Conservation (phyloP, 2,113 vertebrate genomes). For the Nipponia nippon region DNA sequence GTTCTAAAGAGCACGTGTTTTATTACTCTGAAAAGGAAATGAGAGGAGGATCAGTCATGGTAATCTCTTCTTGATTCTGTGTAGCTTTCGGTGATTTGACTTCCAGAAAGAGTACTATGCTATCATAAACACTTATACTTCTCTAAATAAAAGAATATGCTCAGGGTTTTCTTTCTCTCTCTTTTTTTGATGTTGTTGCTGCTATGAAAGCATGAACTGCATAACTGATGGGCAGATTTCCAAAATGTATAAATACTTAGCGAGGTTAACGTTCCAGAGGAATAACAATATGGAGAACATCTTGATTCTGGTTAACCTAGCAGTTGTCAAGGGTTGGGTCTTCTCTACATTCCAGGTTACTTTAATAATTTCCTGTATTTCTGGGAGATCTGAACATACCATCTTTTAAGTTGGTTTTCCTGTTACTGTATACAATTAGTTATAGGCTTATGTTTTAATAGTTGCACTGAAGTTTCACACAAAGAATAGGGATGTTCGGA, state of each 20-base stretch:
- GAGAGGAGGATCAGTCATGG: background rate
- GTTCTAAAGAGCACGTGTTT: background rate
- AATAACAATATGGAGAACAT: background rate
- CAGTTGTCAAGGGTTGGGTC: background rate
- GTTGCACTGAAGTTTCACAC: background rate
- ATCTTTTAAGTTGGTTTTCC: background rate
- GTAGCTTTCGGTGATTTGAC: background rate
- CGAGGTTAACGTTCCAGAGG: background rate
- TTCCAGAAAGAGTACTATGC: background rate
- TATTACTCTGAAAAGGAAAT: background rate
- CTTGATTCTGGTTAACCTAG: background rate
- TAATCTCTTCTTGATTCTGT: background rate
- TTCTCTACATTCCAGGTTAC: background rate
- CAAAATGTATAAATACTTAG: background rate
- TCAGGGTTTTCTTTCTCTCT: background rate
- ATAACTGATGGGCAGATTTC: conserved; percentile 1
- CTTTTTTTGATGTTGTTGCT: background rate
- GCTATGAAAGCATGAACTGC: background rate
- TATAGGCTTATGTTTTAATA: background rate
- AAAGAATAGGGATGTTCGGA: background rate
- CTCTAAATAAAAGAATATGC: background rate
- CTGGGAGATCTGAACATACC: background rate
- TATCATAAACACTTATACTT: background rate
- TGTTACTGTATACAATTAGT: background rate
- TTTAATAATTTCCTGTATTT: background rate